phyloP scores from a whole-genome alignment of 2,888 invertebrate genomes.

The Pachycephus smyrnensis region DNA sequence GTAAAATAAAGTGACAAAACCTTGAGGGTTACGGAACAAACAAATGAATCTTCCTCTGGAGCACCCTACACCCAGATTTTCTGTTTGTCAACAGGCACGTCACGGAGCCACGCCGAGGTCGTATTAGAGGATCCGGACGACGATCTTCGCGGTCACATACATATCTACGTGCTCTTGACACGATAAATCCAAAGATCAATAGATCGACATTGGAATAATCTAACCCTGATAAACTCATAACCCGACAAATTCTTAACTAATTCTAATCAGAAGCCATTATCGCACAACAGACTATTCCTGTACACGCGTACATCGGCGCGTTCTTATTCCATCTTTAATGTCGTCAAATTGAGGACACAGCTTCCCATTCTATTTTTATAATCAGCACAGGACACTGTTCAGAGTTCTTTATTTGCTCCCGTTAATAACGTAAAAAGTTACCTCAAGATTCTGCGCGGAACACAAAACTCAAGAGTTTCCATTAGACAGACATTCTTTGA shows the following conservation, averaged over 20 bases:
- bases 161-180: neutral
- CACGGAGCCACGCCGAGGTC: neutral
- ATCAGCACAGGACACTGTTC: neutral
- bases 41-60: neutral
- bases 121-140: neutral
- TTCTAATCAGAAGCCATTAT: neutral
- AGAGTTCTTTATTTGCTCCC: neutral
- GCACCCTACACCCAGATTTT: constrained; percentile 4
- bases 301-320: neutral
- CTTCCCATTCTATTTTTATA: neutral
- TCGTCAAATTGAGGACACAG: no score
- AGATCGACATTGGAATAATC: neutral
- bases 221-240: neutral
- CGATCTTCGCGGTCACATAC: neutral
- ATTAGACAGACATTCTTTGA: neutral
- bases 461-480: neutral
- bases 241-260: neutral
- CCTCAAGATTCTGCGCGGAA: neutral
- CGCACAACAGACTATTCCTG: neutral
- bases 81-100: neutral
- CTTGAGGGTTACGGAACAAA: neutral
- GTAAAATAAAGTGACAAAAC: neutral
- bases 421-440: neutral
- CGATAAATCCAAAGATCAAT: neutral
- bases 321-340: neutral